These are phyloP conservation scores for Amphipoea lucens DNA, from an alignment of 2,888 invertebrate species.

Conservation along the genomic window DNA sequence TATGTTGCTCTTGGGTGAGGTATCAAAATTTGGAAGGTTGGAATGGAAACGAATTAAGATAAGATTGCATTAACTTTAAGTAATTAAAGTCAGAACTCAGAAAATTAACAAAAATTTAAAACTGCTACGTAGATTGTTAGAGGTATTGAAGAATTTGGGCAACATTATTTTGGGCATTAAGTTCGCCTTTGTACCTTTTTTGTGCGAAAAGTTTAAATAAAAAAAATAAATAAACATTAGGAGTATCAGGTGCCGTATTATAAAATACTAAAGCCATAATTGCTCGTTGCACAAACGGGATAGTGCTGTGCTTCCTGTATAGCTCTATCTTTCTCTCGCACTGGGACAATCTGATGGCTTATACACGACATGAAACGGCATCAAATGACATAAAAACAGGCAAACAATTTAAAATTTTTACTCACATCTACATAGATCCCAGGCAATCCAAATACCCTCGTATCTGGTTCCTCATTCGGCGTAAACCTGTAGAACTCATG, in stretches of 20 bases:
- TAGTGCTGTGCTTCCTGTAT: neutral
- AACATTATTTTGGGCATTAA: too few species aligned
- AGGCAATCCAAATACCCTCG: constrained; percentile 93
- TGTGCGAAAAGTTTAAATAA: too few species aligned
- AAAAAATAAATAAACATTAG: too few species aligned
- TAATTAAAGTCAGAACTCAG: neutral
- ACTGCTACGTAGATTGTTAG: neutral
- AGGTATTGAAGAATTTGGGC: neutral
- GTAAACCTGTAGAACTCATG: constrained; percentile 96
- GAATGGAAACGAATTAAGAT: constrained; percentile 1
- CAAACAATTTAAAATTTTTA: constrained; percentile 68
- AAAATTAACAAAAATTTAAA: neutral
- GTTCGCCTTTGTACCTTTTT: too few species aligned
- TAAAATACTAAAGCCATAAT: neutral
- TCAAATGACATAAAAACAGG: neutral
- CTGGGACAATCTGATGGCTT: too few species aligned
- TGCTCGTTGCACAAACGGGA: neutral
- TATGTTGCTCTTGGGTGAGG: constrained; percentile 55
- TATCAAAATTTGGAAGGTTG: constrained; percentile 39
- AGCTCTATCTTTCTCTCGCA: neutral
- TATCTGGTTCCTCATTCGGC: constrained; percentile 93
- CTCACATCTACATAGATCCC: constrained; percentile 96
- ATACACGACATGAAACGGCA: too few species aligned
- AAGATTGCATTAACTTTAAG: neutral
- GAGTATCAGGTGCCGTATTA: neutral